These are phyloP conservation scores for Drosophila elegans DNA, from an alignment of 1,140 invertebrate genomes.

Conservation along the genomic window DNA sequence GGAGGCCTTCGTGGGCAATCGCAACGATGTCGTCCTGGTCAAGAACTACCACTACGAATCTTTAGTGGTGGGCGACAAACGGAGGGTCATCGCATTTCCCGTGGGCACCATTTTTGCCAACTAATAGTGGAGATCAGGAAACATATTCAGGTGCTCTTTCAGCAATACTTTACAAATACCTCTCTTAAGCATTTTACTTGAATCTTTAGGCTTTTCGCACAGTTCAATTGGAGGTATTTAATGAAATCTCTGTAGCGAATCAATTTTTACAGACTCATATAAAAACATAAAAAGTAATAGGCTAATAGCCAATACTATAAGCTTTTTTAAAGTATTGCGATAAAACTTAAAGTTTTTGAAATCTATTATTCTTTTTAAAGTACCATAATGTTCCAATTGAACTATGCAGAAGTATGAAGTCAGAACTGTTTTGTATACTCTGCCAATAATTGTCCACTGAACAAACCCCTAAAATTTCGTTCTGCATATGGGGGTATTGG, in stretches of 20 bases:
- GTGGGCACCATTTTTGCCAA: constrained; percentile 79
- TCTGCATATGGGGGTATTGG: constrained; percentile 3
- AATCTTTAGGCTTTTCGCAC: background rate
- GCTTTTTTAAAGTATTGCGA: no score
- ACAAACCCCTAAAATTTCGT: background rate
- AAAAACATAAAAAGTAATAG: background rate
- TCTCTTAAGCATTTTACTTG: constrained; percentile 19
- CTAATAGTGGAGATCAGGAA: constrained; percentile 25
- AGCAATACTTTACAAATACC: constrained; percentile 26
- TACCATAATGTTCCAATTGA: background rate
- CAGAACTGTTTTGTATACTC: constrained; percentile 20
- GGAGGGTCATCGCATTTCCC: constrained; percentile 71
- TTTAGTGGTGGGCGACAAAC: constrained; percentile 32
- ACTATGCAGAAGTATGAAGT: background rate
- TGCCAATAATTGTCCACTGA: constrained; percentile 5
- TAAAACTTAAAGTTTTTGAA: no score
- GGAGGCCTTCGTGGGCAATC: constrained; percentile 1
- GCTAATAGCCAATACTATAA: no score
- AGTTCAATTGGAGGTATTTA: constrained; percentile 1
- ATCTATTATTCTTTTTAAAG: no score
- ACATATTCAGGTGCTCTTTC: constrained; percentile 27
- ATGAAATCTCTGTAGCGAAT: background rate
- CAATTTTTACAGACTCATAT: background rate
- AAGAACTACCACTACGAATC: constrained; percentile 76
- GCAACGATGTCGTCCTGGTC: constrained; percentile 51